These are phyloP conservation scores for Troides helena DNA, from an alignment of 2,888 invertebrate genomes.

Conservation along the genomic window DNA sequence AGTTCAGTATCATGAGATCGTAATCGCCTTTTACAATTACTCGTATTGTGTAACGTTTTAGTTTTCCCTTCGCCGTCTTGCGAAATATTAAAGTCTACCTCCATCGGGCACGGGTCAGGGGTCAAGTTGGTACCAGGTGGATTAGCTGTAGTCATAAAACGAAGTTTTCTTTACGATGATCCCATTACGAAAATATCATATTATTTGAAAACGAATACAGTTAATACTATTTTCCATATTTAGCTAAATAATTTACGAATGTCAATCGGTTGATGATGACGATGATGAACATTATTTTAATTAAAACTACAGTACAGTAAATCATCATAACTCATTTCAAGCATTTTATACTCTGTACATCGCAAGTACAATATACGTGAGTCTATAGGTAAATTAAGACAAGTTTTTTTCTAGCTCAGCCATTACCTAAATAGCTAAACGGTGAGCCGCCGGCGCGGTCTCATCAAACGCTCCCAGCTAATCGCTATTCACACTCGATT, in stretches of 20 bases:
- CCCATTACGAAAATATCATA: background rate
- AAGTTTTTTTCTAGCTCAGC: conserved; percentile 13
- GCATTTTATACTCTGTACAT: too few relatives aligned
- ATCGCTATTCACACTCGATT: conserved; percentile 16
- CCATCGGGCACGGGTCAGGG: conserved; percentile 34
- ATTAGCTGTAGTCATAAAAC: background rate
- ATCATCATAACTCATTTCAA: too few relatives aligned
- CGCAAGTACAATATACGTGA: too few relatives aligned
- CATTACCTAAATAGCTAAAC: conserved; percentile 23
- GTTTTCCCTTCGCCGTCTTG: conserved; percentile 37
- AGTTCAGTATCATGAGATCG: conserved; percentile 4
- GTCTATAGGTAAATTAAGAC: background rate
- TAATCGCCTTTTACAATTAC: conserved; percentile 29
- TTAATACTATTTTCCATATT: too few relatives aligned
- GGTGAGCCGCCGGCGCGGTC: conserved; percentile 15
- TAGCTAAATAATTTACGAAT: too few relatives aligned
- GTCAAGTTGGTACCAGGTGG: conserved; percentile 32
- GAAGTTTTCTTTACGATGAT: background rate
- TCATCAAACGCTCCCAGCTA: conserved; percentile 19
- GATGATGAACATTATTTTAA: too few relatives aligned
- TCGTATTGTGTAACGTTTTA: conserved; percentile 30
- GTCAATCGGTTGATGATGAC: too few relatives aligned
- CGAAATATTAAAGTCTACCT: conserved; percentile 29
- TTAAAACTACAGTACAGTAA: too few relatives aligned
- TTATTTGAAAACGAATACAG: too few relatives aligned